phyloP scores from a whole-genome alignment of 2,888 invertebrate species.

The Ganaspis brasiliensis region DNA sequence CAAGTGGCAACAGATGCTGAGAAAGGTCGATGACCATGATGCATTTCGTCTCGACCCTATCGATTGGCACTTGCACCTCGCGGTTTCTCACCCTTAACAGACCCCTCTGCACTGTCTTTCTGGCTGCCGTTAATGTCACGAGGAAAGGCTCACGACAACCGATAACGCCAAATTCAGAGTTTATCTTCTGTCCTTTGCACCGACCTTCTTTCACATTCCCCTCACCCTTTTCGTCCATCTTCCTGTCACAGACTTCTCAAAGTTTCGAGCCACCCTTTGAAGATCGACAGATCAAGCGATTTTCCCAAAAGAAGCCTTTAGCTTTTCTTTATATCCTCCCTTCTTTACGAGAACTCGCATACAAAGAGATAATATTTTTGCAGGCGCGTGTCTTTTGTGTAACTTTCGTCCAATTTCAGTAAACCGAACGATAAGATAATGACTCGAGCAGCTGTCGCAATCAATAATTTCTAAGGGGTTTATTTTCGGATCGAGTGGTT shows the following conservation, averaged over 20 bases:
- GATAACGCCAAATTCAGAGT: conserved; percentile 50
- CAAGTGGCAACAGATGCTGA: conserved; percentile 60
- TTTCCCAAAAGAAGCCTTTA: neutral
- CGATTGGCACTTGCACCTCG: conserved; percentile 51
- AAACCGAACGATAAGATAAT: conserved; percentile 5
- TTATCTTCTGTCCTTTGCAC: conserved; percentile 44
- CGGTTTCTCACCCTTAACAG: conserved; percentile 42
- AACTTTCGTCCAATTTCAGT: neutral
- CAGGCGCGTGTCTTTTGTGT: conserved; percentile 17
- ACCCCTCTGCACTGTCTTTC: conserved; percentile 37
- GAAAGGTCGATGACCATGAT: conserved; percentile 50
- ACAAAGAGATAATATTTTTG: conserved; percentile 21
- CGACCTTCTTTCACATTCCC: neutral
- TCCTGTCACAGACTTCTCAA: conserved; percentile 26
- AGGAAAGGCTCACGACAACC: conserved; percentile 45
- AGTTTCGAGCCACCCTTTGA: conserved; percentile 18
- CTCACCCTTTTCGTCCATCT: neutral
- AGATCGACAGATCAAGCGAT: conserved; percentile 28
- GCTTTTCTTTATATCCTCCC: conserved; percentile 22
- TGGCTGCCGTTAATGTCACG: conserved; percentile 48
- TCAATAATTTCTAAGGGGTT: neutral
- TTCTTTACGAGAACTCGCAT: conserved; percentile 33
- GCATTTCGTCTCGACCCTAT: conserved; percentile 46
- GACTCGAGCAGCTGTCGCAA: conserved; percentile 1
- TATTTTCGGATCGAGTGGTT: conserved; percentile 17